Evolutionary conservation across 2,113 vertebrate species (phyloP), one percentile per base, ranked within the genome.

Genomic region (Labeo catla): DNA sequence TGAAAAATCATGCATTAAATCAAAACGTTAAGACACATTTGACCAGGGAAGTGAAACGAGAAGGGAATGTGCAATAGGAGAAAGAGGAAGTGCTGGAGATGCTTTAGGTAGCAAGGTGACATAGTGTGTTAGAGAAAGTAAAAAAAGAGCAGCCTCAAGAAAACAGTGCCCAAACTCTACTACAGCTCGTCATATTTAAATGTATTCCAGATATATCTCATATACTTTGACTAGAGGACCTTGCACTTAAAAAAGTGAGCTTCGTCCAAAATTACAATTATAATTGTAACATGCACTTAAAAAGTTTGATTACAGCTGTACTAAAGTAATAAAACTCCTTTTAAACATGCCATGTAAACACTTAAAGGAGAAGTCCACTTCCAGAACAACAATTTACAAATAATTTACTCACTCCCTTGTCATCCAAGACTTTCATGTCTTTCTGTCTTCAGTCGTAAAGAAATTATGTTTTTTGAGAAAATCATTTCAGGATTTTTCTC

Each of bases 1-100:
- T 65, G 28, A 19, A 45, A 80, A 66, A 72, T 54, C 65, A 76
- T 61, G 70, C 85, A 59, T 84, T 45, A 16, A 45, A 77, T 23
- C 76, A 13, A 61, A 68, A 65, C 4, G 63, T 12, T n/a, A 7
- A 43, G 34, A 28, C 43, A 82, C n/a, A 54, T 23, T 43, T 81
- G n/a, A 34, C 28, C 21, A 81, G 52, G 49, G 57, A 28, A 65
- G 61, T 15, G 8, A 34, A 52, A 34, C 76, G 11, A 76, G 65
- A 52, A 81, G 47, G 15, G 49, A 50, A 83, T 72, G 54, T 34
- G n/a, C 63, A 70, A 50, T 2, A 70, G 80, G 47, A 70, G 63
- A 47, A 81, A 65, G 43, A 65, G n/a, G n/a, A 81, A 49, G 12
- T 28, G 57, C 59, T 59, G 54, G 54, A 61, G 54, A 61, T 61